Base-by-base conservation (phyloP, 2,888 invertebrate genomes). In the Physocephala rufipes region DNA sequence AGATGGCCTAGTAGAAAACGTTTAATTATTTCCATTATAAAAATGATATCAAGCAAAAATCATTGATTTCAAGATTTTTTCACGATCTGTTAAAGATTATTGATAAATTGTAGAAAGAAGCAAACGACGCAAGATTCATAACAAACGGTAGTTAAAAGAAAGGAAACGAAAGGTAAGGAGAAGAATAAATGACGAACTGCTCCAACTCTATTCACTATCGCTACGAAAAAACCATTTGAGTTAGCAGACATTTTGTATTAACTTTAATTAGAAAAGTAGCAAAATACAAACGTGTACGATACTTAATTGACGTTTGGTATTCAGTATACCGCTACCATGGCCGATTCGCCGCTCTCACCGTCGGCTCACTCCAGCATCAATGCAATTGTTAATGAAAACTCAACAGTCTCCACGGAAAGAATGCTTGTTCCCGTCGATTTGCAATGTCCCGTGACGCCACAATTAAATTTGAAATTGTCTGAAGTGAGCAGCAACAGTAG, bases 401-500 rank as follows among this genome's bases (percentile, higher is more conserved):
- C 63, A n/a, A 64, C 64, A 15, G 70, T 26, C 45, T 45, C 64
- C 1, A 64, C 64, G n/a, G 63, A 19, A 12, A 51, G 49, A 12
- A 28, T 51, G 16, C 30, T 21, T n/a, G 51, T 36, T n/a, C 61
- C 68, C 64, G 67, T 71, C 1, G 72, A 74, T 61, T 30, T 70
- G 45, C 74, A 71, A 49, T 71, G 68, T 62, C 68, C 70, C 26
- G 71, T 70, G 21, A 74, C 74, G 53, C 69, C 73, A n/a, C 71
- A 72, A 63, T 62, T 76, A 49, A 74, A 72, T 62, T 62, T 80
- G 21, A 83, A 83, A 71, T 76, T 83, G 9, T 82, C 81, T 2
- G 78, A 79, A 68, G 75, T 81, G 5, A 78, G 79, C 0, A 78
- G 82, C 13, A 82, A 79, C 69, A 82, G 81, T 72, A 83, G 83